Base-by-base conservation (phyloP, 2,888 invertebrate genomes). In the Amphipyra berbera region DNA sequence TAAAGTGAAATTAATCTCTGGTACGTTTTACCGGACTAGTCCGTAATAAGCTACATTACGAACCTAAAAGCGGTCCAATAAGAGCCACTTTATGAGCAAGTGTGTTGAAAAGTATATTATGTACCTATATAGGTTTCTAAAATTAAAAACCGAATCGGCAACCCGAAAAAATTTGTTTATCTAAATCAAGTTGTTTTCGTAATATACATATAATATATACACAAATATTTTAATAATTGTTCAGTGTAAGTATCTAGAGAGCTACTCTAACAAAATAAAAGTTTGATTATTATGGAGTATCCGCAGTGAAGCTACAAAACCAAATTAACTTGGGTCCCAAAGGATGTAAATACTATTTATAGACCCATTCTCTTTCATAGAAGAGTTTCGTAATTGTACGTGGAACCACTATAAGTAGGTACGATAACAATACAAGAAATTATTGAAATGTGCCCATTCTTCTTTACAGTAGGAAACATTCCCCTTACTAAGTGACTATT, bases 251-350 rank as follows among this genome's bases (percentile, higher is more conserved):
- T 38, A 50, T 47, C 9, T 50, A 37, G 3, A 10, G 10, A 6
- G 30, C 30, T 30, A 7, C 30, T 30, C 7, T 7, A 35, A 68
- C 38, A 48, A 58, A 63, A 50, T 46, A 12, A 35, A 58, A 55
- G 12, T 47, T 7, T 37, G n/a, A 69, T 68, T 40, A 69, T 50
- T 52, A 50, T 45, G n/a, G 33, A 58, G 38, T 9, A 58, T 54
- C 41, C 57, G 45, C 45, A 46, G 49, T 50, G 37, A 48, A 53
- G 6, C 37, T 53, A 54, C 27, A 58, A 3, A 47, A 59, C 30
- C 59, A 70, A 55, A 69, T 70, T 59, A 70, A 70, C 44, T 58
- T 55, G 12, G 40, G 14, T 69, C 70, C 64, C 70, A 48, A 30
- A 37, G 50, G 64, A 55, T 40, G 35, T 21, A 30, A 40, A 58